Evolutionary conservation across 2,113 vertebrate genomes (phyloP).

Genomic region (Ciconia boyciana): DNA sequence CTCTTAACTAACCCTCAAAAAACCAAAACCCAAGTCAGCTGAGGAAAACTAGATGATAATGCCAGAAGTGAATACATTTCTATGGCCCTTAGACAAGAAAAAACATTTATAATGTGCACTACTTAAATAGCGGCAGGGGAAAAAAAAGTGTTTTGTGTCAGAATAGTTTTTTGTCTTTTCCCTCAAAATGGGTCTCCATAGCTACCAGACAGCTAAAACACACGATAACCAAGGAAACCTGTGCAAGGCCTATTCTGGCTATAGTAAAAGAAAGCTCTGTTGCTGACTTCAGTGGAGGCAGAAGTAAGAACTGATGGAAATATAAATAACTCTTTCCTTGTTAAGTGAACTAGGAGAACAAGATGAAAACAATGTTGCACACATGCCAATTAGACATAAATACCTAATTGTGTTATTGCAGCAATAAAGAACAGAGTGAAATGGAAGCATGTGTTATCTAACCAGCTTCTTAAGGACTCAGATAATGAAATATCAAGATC

Average conservation of each 20-base stretch:
- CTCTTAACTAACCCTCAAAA: neutral
- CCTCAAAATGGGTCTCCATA: conserved; percentile 20
- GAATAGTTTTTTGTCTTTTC: neutral
- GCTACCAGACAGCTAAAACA: neutral
- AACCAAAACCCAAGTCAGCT: neutral
- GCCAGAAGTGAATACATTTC: neutral
- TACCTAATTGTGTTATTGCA: neutral
- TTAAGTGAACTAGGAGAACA: neutral
- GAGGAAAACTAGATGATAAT: neutral
- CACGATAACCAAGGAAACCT: conserved; percentile 2
- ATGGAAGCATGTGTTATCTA: neutral
- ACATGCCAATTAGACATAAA: neutral
- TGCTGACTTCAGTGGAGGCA: neutral
- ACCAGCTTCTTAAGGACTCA: neutral
- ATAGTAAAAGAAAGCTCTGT: neutral
- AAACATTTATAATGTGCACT: neutral
- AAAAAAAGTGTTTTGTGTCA: neutral
- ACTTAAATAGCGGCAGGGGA: neutral
- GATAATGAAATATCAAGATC: neutral
- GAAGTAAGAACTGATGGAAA: neutral
- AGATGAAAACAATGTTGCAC: neutral
- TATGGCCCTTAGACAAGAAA: neutral
- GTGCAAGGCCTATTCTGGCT: neutral
- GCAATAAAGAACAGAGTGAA: neutral
- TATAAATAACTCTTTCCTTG: neutral